Base-by-base conservation (phyloP, 2,888 invertebrate genomes). In the Sminthurinus aureus region DNA sequence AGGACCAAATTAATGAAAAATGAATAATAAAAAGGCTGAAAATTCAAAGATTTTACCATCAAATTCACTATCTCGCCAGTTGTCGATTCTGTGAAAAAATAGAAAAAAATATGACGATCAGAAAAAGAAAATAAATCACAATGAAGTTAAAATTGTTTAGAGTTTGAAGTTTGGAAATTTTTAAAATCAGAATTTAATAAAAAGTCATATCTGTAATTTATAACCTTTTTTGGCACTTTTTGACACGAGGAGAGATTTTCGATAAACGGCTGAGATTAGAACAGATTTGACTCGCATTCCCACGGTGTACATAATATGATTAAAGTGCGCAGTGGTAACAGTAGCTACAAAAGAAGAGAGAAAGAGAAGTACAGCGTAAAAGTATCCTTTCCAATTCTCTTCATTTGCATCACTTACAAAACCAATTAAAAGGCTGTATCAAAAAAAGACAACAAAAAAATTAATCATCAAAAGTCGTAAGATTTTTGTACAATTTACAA, bases 31-130 rank as follows among this genome's bases (percentile, higher is more conserved):
- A n/a, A n/a, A n/a, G n/a, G n/a, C n/a, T n/a, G n/a, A n/a, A n/a
- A n/a, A n/a, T n/a, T n/a, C n/a, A n/a, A n/a, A n/a, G n/a, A n/a
- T n/a, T n/a, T n/a, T n/a, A n/a, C 94, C 96, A 97, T 97, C 86
- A 97, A 91, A 90, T 97, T 97, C 13, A 97, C 96, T 88, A 97
- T 96, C 92, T 97, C 96, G 67, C 97, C 76, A 18, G 50, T 18
- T 74, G 38, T 83, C 12, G 79, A 79, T 18, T 83, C 83, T 77
- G n/a, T n/a, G n/a, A n/a, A n/a, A n/a, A n/a, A n/a, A n/a, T n/a
- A n/a, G n/a, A n/a, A n/a, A 50, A n/a, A 50, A 67, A 51, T 51
- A 13, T 77, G 13, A 67, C 69, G 22, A 67, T n/a, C n/a, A 9
- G n/a, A 69, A n/a, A 69, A 18, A 67, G 67, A n/a, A 13, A 13